Evolutionary conservation across 2,797 vertebrate genomes (phyloP).

Genomic region (Notolepis coatsorum): DNA sequence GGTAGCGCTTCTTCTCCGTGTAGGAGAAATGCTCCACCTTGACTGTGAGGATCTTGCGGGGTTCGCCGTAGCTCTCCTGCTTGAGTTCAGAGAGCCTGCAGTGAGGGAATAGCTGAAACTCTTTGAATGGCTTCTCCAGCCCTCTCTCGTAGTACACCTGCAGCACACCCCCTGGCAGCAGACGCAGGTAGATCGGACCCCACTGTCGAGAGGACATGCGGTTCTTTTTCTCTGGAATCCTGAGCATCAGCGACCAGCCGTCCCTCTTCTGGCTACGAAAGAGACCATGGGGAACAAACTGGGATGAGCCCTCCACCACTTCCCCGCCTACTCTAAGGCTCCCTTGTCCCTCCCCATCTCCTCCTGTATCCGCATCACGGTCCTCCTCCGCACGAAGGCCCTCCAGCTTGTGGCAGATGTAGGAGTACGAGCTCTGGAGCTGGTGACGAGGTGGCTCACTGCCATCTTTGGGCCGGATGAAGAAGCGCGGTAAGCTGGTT

Average conservation of each 20-base stretch:
- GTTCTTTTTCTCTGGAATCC: conserved; percentile 98
- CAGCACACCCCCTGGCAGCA: conserved; percentile 89
- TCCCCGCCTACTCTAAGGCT: conserved; percentile 54
- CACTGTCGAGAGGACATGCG: conserved; percentile 99
- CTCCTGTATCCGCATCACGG: conserved; percentile 13
- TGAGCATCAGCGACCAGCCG: conserved; percentile 96
- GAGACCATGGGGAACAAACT: conserved; percentile 82
- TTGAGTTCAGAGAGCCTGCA: conserved; percentile 92
- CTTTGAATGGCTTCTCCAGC: conserved; percentile 95
- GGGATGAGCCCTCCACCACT: conserved; percentile 43
- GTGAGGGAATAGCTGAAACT: conserved; percentile 91
- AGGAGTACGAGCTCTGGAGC: conserved; percentile 89
- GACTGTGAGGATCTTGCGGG: conserved; percentile 93
- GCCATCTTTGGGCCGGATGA: conserved; percentile 82
- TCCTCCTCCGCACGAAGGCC: conserved; percentile 78
- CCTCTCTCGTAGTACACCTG: conserved; percentile 98
- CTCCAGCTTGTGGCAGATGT: conserved; percentile 91
- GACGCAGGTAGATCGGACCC: conserved; percentile 94
- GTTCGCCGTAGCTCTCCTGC: conserved; percentile 89
- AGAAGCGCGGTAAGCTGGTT: conserved; percentile 79
- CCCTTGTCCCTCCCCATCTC: conserved; percentile 26
- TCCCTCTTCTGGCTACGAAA: conserved; percentile 87
- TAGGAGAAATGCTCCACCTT: conserved; percentile 94
- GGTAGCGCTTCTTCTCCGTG: conserved; percentile 90
- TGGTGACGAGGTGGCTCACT: conserved; percentile 83